Conservation (phyloP, 2,797 vertebrate species). For the Caiman crocodilus region DNA sequence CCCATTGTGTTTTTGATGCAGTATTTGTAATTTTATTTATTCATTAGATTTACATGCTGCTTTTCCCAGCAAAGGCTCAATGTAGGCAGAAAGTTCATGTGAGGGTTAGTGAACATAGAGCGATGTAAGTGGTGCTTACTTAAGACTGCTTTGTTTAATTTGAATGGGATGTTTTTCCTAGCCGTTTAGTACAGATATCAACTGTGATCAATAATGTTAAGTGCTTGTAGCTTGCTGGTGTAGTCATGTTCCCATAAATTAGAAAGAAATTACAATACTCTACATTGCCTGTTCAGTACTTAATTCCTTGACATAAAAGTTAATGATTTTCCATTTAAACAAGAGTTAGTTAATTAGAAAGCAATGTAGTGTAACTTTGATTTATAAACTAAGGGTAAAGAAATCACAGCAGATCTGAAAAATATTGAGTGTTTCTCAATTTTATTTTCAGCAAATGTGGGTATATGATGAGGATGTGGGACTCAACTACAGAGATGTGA, state of each 20-base stretch:
- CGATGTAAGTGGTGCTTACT: not conserved
- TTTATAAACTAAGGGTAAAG: accelerated
- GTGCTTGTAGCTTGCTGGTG: not conserved
- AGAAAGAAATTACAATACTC: not conserved
- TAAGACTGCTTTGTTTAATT: not conserved
- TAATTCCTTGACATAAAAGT: not conserved
- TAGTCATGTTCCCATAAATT: not conserved
- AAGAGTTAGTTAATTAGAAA: not conserved
- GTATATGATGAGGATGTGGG: constrained; percentile 92
- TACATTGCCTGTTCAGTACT: not conserved
- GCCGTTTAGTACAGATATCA: not conserved
- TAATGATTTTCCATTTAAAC: not conserved
- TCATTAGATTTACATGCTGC: too few species aligned
- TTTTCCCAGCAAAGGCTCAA: too few species aligned
- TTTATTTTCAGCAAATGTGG: constrained; percentile 95
- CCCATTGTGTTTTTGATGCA: not conserved
- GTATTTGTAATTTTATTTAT: too few species aligned
- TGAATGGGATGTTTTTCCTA: not conserved
- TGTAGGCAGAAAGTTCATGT: not conserved
- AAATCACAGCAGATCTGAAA: too few species aligned
- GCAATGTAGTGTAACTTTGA: not conserved
- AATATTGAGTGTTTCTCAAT: not conserved
- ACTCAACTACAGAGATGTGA: constrained; percentile 93
- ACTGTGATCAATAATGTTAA: not conserved
- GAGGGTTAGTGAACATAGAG: not conserved